Conservation (phyloP, 2,797 vertebrate genomes). For the Xerus rutilus region DNA sequence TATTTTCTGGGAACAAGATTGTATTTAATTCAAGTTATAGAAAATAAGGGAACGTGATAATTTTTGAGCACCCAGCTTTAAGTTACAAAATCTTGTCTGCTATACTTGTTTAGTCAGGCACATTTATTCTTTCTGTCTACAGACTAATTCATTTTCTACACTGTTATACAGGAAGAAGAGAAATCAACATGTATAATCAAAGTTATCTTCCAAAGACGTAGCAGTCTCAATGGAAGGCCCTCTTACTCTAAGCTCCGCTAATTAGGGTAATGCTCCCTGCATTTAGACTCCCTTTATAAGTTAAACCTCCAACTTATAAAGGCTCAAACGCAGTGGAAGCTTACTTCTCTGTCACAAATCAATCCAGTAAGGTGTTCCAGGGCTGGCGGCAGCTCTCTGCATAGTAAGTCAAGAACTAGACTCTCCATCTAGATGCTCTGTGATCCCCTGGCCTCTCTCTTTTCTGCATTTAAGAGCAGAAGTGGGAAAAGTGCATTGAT, state of each 20-base stretch:
- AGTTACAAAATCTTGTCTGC: conserved; percentile 2
- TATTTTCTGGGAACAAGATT: background rate
- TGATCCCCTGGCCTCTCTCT: background rate
- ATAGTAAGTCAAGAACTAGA: background rate
- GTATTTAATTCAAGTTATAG: background rate
- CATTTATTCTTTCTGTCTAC: conserved; percentile 6
- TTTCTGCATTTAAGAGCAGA: background rate
- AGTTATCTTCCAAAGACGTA: background rate
- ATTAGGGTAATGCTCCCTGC: no score
- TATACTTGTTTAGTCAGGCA: background rate
- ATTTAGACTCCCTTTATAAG: background rate
- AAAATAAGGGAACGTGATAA: background rate
- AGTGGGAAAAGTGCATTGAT: background rate
- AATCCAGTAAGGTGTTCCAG: background rate
- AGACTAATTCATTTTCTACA: background rate
- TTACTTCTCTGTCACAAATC: background rate
- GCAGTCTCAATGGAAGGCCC: background rate
- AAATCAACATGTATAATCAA: background rate
- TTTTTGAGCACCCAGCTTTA: background rate
- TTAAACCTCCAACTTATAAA: background rate
- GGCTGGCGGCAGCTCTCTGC: background rate
- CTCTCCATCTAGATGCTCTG: background rate
- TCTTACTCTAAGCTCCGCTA: background rate
- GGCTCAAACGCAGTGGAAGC: background rate
- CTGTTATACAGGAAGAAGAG: background rate